Percentiles rank a stretch among this genome's conserved stretches.
Conservation (phyloP, 2,113 vertebrate species). For the Platycercus adscitus region DNA sequence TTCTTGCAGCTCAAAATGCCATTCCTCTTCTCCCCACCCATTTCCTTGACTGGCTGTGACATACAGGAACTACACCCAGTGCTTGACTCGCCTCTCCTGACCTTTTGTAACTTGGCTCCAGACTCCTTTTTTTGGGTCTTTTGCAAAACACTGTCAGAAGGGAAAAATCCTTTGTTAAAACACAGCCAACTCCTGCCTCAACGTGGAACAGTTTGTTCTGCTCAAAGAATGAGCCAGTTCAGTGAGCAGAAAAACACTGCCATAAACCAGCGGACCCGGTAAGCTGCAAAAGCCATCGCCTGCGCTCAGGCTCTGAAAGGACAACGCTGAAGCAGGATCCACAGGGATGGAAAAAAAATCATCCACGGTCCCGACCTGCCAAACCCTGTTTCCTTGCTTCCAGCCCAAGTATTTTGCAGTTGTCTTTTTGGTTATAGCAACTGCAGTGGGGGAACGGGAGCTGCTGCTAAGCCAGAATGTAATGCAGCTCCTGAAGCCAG, state of each 20-base stretch:
- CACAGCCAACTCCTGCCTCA: conserved; percentile 82
- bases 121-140: conserved; percentile 80
- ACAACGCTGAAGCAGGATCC: background rate
- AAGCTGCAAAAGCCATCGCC: conserved; percentile 68
- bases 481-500: background rate
- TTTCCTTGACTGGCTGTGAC: conserved; percentile 80
- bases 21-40: conserved; percentile 74
- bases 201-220: conserved; percentile 84
- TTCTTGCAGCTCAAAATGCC: conserved; percentile 61
- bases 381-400: background rate
- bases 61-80: conserved; percentile 81
- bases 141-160: conserved; percentile 80
- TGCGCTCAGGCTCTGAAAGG: background rate
- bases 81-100: conserved; percentile 79
- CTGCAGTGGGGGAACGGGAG: conserved; percentile 30
- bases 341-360: background rate
- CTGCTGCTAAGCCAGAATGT: background rate
- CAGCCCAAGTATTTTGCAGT: conserved; percentile 41
- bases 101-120: conserved; percentile 85
- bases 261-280: conserved; percentile 69
- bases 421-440: conserved; percentile 14
- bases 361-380: background rate
- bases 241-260: conserved; percentile 82
- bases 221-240: conserved; percentile 82
- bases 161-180: conserved; percentile 82